Evolutionary conservation across 2,888 invertebrate genomes (phyloP), one percentile per base, ranked within the genome.

Genomic region (Luperina nickerlii): DNA sequence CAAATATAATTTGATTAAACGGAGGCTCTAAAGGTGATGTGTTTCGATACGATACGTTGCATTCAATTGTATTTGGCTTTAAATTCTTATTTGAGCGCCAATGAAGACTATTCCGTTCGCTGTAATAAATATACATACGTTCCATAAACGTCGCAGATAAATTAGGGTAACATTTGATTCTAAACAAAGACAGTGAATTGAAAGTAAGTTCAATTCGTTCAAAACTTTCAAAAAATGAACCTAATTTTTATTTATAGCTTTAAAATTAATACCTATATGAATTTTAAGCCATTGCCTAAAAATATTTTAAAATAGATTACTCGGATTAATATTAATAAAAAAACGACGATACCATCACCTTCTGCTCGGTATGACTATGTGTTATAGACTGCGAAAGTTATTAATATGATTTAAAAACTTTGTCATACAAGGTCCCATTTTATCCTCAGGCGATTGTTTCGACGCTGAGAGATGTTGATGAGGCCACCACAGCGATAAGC

Each of bases 401-500:
- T 74, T 76, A 76, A 63, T 65, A 80, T 72, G 54, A 76, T 74
- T 62, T 32, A 66, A 72, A 74, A 74, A 76, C 74, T 68, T 87
- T 72, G 74, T 79, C 80, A 84, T 77, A 73, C 85, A 85, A 81
- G 81, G 85, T 72, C 57, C 74, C 74, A 63, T 71, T 81, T 85
- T 97, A 97, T 72, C 97, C 97, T 85, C 91, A 95, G 95, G 95
- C 94, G 73, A 93, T 95, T 73, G 92, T 95, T 73, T 97, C 98
- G 78, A 98, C 98, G 13, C 92, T 98, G 81, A 96, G 98, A 70
- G 98, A 98, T 90, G 97, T 97, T 79, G 98, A 98, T 92, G 97
- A 97, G 88, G 96, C 97, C 27, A 96, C 95, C 11, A 96, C 96
- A 20, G 96, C 95, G 54, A 92, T 96, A 89, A 97, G 97, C 92